Evolutionary conservation across 1,140 invertebrate genomes (phyloP), one percentile per base, ranked within the genome.

Genomic region (Drosophila quadrilineata): DNA sequence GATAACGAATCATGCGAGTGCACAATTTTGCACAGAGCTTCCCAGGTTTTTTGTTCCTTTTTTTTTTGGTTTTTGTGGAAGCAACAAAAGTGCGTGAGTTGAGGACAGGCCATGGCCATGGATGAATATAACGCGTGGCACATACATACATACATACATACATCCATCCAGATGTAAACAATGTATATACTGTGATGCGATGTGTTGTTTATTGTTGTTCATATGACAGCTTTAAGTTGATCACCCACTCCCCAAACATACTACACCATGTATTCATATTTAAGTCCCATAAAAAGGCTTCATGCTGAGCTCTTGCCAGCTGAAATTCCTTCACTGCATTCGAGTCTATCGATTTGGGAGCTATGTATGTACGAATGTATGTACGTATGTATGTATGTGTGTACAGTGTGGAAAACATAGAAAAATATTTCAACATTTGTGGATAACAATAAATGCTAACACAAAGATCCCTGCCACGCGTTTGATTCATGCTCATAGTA

Each of bases 1-100:
- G 76, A 80, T 72, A 80, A 84, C 72, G 77, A 80, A 84, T 84
- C 77, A 80, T 58, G 76, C 77, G 77, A 80, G 68, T 80, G 76
- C 77, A 80, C 76, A 80, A 80, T 84, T 84, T 76, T 60, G 49
- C 53, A 16, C 45, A 28, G 45, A 28, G n/a, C 35, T 41, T 21
- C 1, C 50, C 33, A 35, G 24, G 22, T 28, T 41, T 22, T 28
- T 35, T 4, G 36, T 9, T 17, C 3, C 8, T 8, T 8, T 6
- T 24, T 3, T 24, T 21, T 17, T n/a, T 29, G 9, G 45, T 17
- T 14, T 48, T 22, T 62, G 67, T 52, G 52, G 63, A 66, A 66
- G 63, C 63, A 54, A 48, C 62, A 49, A 49, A 65, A 70, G 40
- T 59, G 62, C 62, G 62, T 66, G 16, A 28, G 22, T 17, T n/a